phyloP scores from a whole-genome alignment of 2,113 vertebrate species.

The Nesoenas mayeri region DNA sequence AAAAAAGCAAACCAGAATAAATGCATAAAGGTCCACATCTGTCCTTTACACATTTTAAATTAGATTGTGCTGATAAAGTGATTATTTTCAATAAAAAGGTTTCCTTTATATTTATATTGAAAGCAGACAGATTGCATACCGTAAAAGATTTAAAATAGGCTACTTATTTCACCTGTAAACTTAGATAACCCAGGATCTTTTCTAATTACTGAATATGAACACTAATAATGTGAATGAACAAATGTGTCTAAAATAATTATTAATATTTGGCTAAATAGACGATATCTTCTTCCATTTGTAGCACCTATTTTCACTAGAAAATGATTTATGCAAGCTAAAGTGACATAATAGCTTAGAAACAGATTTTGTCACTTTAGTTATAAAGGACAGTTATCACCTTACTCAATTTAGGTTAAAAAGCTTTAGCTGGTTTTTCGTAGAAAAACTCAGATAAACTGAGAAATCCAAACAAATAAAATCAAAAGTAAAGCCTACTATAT shows the following conservation, averaged over 20 bases:
- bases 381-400: constrained; percentile 19
- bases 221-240: background rate
- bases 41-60: background rate
- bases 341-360: constrained; percentile 6
- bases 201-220: background rate
- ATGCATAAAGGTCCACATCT: background rate
- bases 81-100: background rate
- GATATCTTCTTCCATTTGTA: background rate
- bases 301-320: background rate
- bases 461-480: background rate
- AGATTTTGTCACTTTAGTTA: constrained; percentile 22
- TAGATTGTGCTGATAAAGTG: background rate
- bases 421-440: background rate
- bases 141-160: background rate
- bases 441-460: background rate
- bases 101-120: background rate
- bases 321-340: background rate
- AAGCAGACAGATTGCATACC: background rate
- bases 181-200: background rate
- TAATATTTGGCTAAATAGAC: background rate
- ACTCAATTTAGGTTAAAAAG: background rate
- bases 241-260: background rate
- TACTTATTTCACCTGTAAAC: background rate
- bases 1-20: background rate
- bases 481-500: background rate